Conservation (phyloP, 1,140 invertebrate species). For the Cepaea nemoralis region DNA sequence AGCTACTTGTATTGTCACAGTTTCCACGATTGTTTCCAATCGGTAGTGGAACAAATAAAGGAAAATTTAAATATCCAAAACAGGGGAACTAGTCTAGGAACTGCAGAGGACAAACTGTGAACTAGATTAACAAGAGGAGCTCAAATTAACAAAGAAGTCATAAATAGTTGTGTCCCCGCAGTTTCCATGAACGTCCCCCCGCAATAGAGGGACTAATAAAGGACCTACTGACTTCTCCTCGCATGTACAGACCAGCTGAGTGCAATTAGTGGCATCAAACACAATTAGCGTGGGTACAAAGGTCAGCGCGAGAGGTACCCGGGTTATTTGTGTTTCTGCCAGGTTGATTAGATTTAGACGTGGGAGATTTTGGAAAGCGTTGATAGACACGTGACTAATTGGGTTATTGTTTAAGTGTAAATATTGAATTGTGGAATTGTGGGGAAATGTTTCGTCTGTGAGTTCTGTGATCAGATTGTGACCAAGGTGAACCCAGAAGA, state of each 20-base stretch:
- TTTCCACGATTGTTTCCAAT: neutral
- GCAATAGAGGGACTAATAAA: neutral
- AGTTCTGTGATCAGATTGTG: neutral
- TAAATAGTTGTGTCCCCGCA: neutral
- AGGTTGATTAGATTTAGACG: neutral
- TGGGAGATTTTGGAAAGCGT: neutral
- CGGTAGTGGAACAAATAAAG: neutral
- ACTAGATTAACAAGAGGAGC: neutral
- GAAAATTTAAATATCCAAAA: too few species aligned
- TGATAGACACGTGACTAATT: neutral
- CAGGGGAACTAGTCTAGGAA: too few species aligned
- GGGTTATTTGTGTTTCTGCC: neutral
- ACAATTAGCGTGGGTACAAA: neutral
- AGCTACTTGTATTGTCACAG: neutral
- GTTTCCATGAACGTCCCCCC: neutral
- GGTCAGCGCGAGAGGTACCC: neutral
- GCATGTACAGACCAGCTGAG: neutral
- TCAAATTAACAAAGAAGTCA: neutral
- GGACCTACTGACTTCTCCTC: neutral
- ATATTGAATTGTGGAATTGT: neutral
- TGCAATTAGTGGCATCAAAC: neutral
- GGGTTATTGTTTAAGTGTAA: neutral
- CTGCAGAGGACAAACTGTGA: too few species aligned
- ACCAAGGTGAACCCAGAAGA: neutral
- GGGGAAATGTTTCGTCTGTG: neutral